Evolutionary conservation across 2,113 vertebrate species (phyloP), one percentile per base, ranked within the genome.

Genomic region (Emydura subglobosa): DNA sequence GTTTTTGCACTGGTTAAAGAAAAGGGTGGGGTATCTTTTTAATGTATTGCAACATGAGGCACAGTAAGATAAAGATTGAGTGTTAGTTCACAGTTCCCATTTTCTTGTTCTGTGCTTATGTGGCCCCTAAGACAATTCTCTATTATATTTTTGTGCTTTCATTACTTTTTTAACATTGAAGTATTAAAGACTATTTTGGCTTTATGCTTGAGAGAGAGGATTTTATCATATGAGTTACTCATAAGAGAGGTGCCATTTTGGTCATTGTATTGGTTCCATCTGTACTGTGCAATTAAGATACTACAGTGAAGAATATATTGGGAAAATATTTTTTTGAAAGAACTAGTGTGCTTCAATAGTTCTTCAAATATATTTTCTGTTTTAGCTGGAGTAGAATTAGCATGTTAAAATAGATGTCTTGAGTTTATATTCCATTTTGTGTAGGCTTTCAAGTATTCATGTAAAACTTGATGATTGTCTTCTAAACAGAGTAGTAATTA

Each of bases 151-250:
- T 65, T 65, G 59, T 65, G 29, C 31, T 65, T 31, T 39, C 3
- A 21, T 21, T 72, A 21, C 65, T 39, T 72, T 87, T 92, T 84
- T 7, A 22, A 61, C 11, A 29, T 10, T 51, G 17, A 47, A 31
- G 24, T 49, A 47, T 82, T 89, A 92, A 94, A 85, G 72, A 76
- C 17, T 6, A 10, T 22, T 92, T 94, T 79, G 79, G 87, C 90
- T 88, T 34, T 51, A 10, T 29, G 39, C 89, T 94, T 86, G 24
- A 87, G 86, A 74, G 34, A 88, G 88, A 79, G 84, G 87, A 94
- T 59, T 44, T 85, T 2, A 72, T 82, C 74, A 74, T 89, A 74
- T 6, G 27, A 89, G 82, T 91, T 82, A 79, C 65, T 90, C 50
- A 57, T 74, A 86, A 5, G 85, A 80, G 88, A 80, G 6, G 4